These are phyloP conservation scores for Crotophaga sulcirostris DNA, from an alignment of 2,113 vertebrate genomes.

Conservation along the genomic window DNA sequence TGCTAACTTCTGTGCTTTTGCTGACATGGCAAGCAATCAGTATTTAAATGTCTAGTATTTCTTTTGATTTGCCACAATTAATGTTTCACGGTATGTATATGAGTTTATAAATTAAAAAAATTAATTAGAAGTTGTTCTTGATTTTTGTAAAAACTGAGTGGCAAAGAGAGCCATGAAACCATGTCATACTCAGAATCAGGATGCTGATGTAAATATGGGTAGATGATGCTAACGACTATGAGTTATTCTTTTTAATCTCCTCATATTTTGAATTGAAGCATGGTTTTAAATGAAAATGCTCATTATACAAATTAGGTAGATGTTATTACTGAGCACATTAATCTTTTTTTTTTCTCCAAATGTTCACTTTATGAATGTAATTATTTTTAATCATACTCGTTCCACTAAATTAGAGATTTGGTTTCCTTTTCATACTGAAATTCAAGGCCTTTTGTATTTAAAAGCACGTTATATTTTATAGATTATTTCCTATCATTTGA, in stretches of 20 bases:
- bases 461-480: conserved; percentile 34
- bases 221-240: background rate
- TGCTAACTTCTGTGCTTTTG: conserved; percentile 5
- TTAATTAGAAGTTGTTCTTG: conserved; percentile 31
- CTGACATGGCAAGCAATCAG: background rate
- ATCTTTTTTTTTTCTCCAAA: conserved; percentile 46
- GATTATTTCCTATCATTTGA: conserved; percentile 44
- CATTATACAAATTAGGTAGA: conserved; percentile 58
- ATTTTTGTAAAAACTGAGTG: background rate
- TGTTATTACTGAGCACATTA: conserved; percentile 58
- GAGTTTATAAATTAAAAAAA: conserved; percentile 34
- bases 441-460: conserved; percentile 19
- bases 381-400: conserved; percentile 61
- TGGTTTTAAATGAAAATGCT: conserved; percentile 49
- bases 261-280: conserved; percentile 35
- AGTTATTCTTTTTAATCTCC: conserved; percentile 41
- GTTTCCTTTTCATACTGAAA: conserved; percentile 25
- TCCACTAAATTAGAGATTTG: conserved; percentile 59
- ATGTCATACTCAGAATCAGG: background rate
- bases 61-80: conserved; percentile 47
- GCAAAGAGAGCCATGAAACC: conserved; percentile 1
- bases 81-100: conserved; percentile 1
- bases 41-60: conserved; percentile 24
- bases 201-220: background rate
- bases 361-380: conserved; percentile 49